Percentiles rank a stretch among this genome's conserved stretches.
phyloP scores from a whole-genome alignment of 2,113 vertebrate species.

The Desmodus rotundus region DNA sequence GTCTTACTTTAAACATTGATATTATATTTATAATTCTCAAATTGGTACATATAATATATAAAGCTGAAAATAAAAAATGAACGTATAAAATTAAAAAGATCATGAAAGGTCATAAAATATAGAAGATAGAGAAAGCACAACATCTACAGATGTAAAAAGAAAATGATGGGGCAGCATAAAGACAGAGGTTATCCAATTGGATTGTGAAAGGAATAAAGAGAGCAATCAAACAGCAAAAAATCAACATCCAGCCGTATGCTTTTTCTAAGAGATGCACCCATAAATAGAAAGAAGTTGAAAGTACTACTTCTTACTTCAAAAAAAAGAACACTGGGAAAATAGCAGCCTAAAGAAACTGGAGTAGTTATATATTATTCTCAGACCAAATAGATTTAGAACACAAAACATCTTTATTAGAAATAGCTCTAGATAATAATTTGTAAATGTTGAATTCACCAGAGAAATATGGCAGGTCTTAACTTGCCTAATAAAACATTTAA shows the following conservation, averaged over 20 bases:
- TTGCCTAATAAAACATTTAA: background rate
- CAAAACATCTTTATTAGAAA: background rate
- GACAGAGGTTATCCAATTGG: background rate
- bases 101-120: background rate
- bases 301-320: too few relatives aligned
- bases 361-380: background rate
- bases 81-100: background rate
- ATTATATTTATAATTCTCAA: background rate
- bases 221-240: background rate
- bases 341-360: background rate
- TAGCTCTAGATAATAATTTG: background rate
- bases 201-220: background rate
- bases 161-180: background rate
- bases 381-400: background rate
- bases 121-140: background rate
- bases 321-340: background rate
- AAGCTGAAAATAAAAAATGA: background rate
- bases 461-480: background rate
- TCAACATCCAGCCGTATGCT: too few relatives aligned
- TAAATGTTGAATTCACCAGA: background rate
- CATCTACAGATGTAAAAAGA: background rate
- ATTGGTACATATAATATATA: background rate
- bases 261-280: background rate
- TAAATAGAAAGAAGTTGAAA: background rate
- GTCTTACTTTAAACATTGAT: background rate